Conservation (phyloP, 2,797 vertebrate genomes). For the Catamblyrhynchus diadema region DNA sequence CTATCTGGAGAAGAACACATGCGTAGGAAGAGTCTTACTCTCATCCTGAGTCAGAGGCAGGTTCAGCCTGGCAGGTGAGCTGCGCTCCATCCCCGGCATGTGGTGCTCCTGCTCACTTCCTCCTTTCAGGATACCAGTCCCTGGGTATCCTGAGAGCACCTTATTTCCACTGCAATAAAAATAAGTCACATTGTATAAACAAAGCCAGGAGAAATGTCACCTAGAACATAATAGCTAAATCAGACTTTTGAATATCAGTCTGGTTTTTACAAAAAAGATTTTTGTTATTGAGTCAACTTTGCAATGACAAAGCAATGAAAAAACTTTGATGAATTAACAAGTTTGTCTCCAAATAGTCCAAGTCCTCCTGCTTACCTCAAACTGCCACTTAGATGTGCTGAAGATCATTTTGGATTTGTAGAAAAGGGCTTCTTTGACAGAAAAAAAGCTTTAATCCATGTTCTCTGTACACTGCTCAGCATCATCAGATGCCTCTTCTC, state of each 20-base stretch:
- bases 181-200: background rate
- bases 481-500: background rate
- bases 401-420: background rate
- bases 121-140: constrained; percentile 29
- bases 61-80: constrained; percentile 72
- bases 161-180: constrained; percentile 62
- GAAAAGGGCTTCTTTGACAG: background rate
- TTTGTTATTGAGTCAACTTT: background rate
- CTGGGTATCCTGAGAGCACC: constrained; percentile 8
- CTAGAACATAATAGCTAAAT: background rate
- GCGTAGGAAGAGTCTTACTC: background rate
- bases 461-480: background rate
- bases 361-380: background rate
- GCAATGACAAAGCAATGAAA: background rate
- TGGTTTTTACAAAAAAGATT: background rate
- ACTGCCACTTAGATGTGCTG: background rate
- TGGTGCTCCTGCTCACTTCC: constrained; percentile 71
- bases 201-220: background rate
- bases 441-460: background rate
- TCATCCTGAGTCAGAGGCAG: constrained; percentile 81
- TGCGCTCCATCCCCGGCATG: constrained; percentile 47
- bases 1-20: background rate
- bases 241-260: background rate
- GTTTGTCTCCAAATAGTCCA: background rate
- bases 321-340: background rate